Evolutionary conservation across 2,888 invertebrate species (phyloP).

Genomic region (Piscicola geometra): DNA sequence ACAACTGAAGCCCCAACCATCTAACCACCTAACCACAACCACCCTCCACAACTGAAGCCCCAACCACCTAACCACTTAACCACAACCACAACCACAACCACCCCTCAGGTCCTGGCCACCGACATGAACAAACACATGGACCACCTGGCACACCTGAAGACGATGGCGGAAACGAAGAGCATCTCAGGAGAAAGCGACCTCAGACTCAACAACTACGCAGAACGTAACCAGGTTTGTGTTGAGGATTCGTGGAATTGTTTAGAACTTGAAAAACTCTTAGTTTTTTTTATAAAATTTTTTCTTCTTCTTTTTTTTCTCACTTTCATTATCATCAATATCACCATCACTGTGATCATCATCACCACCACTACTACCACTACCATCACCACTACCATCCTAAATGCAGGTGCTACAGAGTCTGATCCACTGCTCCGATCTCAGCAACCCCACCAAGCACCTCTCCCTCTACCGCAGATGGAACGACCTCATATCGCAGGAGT

Average conservation of each 20-base stretch:
- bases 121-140: conserved; percentile 99
- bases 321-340: not conserved
- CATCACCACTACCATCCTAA: not conserved
- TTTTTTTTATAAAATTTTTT: too few species aligned
- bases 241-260: too few species aligned
- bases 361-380: not conserved
- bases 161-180: conserved; percentile 95
- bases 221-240: conserved; percentile 92
- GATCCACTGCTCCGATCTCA: conserved; percentile 97
- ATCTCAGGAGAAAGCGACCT: conserved; percentile 85
- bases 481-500: conserved; percentile 90
- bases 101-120: conserved; percentile 79
- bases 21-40: too few species aligned
- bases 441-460: conserved; percentile 84
- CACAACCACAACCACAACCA: too few species aligned
- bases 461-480: conserved; percentile 90
- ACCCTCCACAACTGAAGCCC: too few species aligned
- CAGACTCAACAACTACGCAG: conserved; percentile 90
- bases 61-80: too few species aligned
- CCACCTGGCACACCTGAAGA: conserved; percentile 92
- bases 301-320: not conserved
- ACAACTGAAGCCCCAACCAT: too few species aligned
- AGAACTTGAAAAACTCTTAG: too few species aligned
- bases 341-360: not conserved
- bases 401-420: conserved; percentile 89